phyloP scores from a whole-genome alignment of 1,140 invertebrate genomes.

The Babylonia areolata region DNA sequence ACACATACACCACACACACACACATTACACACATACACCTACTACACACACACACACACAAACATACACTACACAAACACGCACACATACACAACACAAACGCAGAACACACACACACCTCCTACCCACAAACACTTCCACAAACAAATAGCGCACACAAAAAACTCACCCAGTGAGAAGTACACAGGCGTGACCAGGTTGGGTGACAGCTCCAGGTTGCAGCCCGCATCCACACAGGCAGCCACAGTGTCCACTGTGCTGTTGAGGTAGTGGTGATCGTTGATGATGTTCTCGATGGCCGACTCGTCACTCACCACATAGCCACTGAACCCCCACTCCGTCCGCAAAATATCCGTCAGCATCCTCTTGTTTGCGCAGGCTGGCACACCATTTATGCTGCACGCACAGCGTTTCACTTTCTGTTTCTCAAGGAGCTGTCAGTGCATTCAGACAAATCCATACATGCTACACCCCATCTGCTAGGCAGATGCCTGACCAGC shows the following conservation, averaged over 20 bases:
- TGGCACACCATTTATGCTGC: slow-evolving; percentile 72
- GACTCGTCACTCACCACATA: slow-evolving; percentile 73
- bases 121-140: background rate
- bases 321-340: slow-evolving; percentile 71
- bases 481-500: no score
- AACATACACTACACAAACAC: no score
- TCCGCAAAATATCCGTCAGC: slow-evolving; percentile 67
- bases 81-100: no score
- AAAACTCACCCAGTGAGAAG: slow-evolving; percentile 55
- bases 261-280: slow-evolving; percentile 64
- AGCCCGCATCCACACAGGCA: slow-evolving; percentile 69
- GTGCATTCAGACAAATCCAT: no score
- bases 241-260: slow-evolving; percentile 62
- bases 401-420: no score
- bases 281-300: slow-evolving; percentile 69
- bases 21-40: no score
- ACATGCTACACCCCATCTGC: no score
- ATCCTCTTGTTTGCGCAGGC: slow-evolving; percentile 71
- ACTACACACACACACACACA: no score
- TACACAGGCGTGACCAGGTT: slow-evolving; percentile 48
- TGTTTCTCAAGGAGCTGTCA: no score
- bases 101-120: background rate
- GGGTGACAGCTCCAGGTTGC: slow-evolving; percentile 67
- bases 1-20: background rate
- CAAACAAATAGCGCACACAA: background rate